Evolutionary conservation across 2,888 invertebrate genomes (phyloP), one percentile per base, ranked within the genome.

Genomic region (Horisme vitalbata): DNA sequence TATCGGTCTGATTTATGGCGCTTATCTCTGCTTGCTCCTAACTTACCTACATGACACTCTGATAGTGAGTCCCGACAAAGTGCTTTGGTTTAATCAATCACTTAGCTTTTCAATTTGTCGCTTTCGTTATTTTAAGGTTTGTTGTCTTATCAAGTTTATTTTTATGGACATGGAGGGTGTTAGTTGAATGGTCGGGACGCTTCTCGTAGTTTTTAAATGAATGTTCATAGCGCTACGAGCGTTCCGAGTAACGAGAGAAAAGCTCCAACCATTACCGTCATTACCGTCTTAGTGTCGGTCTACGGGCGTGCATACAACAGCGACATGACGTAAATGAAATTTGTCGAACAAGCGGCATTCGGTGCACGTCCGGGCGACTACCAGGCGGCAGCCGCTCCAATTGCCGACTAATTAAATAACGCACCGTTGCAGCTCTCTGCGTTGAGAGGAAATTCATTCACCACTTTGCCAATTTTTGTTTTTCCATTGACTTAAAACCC

Each of bases 361-460:
- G 65, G 66, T 71, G 79, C 86, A 87, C 87, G 87, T 83, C 70
- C 74, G 59, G 18, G 2, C 18, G 18, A 6, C 18, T 5, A 18
- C 68, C 69, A 55, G 64, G 63, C 62, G 64, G 61, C 74, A 63
- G 67, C 68, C 68, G 68, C 67, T 73, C 68, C 74, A 83, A 84
- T 83, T 84, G 78, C 71, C 75, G 64, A 70, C 79, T 84, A 85
- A 87, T 86, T 82, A 76, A 83, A 84, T 86, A 81, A 82, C 77
- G 63, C 61, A 64, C 65, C 59, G 59, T 61, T 75, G 79, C 79
- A 77, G 68, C 66, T 32, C 66, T 57, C 60, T 50, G 57, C 63
- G 59, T 38, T 46, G 52, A 63, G 61, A 62, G 63, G 46, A 57
- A 78, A 75, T 75, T 73, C 63, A 65, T 69, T 76, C n/a, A 62